Base-by-base conservation (phyloP, 64 coral and sea anemone genomes). In the Platygyra sinensis region DNA sequence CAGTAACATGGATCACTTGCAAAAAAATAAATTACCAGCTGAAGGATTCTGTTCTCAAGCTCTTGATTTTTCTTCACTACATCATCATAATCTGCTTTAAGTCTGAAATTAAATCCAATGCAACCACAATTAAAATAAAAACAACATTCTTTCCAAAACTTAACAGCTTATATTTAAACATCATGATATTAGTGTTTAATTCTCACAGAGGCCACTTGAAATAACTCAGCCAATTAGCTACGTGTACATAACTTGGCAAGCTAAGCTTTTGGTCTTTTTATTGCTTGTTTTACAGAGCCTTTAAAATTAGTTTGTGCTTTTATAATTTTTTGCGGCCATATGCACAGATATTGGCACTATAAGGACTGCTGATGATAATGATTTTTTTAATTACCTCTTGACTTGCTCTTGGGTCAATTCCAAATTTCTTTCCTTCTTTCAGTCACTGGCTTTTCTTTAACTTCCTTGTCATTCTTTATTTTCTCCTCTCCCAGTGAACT, bases 31-130 rank as follows among this genome's bases (percentile, higher is more conserved):
- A 76, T 75, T 77, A 92, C 90, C 90, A 87, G 29, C 65, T 87
- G 75, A n/a, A 92, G 74, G 77, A 92, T 65, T 87, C 69, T 84
- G 30, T 61, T 87, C 57, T 92, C 90, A 36, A 92, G 83, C 62
- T 92, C 83, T 80, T 92, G 90, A 60, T 92, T 92, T 86, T 87
- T 76, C 80, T 79, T 77, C 33, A 92, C 36, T 4, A 76, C 49
- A 19, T 92, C 83, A 33, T 92, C 90, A 59, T 92, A 92, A 72
- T 75, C 77, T 59, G 33, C 83, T 77, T 87, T 92, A 4, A 92
- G 82, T 62, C 90, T 92, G 60, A 7, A 71, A 85, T 67, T n/a
- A 69, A 69, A 69, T 11, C 25, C 65, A 69, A 22, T 69, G 4
- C 33, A 83, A 64, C 17, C 20, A 46, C 20, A 31, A 73, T 30